Base-by-base conservation (phyloP, 2,113 vertebrate genomes). In the Mustelus asterias region DNA sequence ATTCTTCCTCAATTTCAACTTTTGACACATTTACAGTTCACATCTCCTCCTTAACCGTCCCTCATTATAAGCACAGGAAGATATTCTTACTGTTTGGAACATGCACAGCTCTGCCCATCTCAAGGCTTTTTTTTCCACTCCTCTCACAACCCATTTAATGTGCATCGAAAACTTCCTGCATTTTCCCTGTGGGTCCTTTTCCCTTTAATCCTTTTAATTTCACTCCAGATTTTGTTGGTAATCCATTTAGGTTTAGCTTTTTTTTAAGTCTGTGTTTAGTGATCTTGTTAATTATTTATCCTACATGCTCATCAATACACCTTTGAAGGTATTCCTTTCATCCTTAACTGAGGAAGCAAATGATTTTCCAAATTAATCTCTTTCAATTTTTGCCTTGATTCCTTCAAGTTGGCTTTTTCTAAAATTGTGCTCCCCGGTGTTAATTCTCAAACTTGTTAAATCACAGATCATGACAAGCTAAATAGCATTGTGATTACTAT, bases 161-260 rank as follows among this genome's bases (percentile, higher is more conserved):
- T 18, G 60, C 18, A 65, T 65, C 29, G 16, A 10, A 93, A 37
- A 54, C 58, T 89, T 60, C 86, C 60, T 65, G 60, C 60, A 65
- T 93, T 93, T 93, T 2, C 33, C 60, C 33, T 8, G 20, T 37
- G 6, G 16, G 33, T 93, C 37, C 58, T 92, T 33, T 37, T n/a
- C 22, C 44, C 88, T n/a, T 63, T 65, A 18, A 93, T 65, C n/a
- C 33, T 93, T 93, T 93, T 37, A 37, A 37, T 93, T 93, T 65
- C 89, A 93, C n/a, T 93, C 65, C 18, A 93, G 60, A 18, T 22
- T 67, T 33, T 93, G 60, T 18, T n/a, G 63, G 60, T 67, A 93
- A 93, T 93, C 60, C 89, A 93, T 93, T 93, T 93, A 93, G 29
- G 60, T 37, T 93, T 37, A 65, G 14, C n/a, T 22, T 93, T 93